Evolutionary conservation across 2,888 invertebrate genomes (phyloP), one percentile per base, ranked within the genome.

Genomic region (Cheilosia scutellata): DNA sequence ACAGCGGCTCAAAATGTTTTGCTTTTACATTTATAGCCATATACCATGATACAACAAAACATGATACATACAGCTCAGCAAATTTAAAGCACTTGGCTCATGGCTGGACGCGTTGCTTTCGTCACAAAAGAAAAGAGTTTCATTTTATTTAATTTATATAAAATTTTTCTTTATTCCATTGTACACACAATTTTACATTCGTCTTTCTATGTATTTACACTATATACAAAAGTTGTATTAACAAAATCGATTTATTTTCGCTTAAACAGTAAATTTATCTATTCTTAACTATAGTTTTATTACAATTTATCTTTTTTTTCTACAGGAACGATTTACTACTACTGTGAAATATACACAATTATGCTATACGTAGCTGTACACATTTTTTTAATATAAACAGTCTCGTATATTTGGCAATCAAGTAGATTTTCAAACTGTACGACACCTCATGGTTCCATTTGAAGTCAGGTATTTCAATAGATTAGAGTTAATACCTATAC

Each of bases 81-180:
- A 37, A 37, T 11, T 11, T 4, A 37, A 37, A 0, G 1, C 37
- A 11, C 11, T 11, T 37, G 4, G 37, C 1, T 11, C 4, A 20
- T 20, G 20, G 11, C 2, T 37, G n/a, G n/a, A n/a, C n/a, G 37
- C 9, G 3, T 37, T 37, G 9, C 4, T 37, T 37, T 11, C 11
- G 11, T 11, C 4, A 37, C 9, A 9, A 55, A 65, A 33, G 11
- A 33, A 65, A 33, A 33, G 9, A 7, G 13, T 4, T n/a, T 13
- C 2, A 16, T 47, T 71, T 47, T n/a, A 49, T 65, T 71, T 70
- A 65, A 77, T 82, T 72, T 84, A 76, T 84, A 84, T 80, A 80
- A 84, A 84, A 84, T 83, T 47, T 44, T 76, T 66, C 47, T 84
- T 84, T 84, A 84, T 84, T 76, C 71, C 86, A 72, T 42, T 79